These are phyloP conservation scores for Heterotilapia buettikoferi DNA, from an alignment of 2,113 vertebrate species.

Conservation along the genomic window DNA sequence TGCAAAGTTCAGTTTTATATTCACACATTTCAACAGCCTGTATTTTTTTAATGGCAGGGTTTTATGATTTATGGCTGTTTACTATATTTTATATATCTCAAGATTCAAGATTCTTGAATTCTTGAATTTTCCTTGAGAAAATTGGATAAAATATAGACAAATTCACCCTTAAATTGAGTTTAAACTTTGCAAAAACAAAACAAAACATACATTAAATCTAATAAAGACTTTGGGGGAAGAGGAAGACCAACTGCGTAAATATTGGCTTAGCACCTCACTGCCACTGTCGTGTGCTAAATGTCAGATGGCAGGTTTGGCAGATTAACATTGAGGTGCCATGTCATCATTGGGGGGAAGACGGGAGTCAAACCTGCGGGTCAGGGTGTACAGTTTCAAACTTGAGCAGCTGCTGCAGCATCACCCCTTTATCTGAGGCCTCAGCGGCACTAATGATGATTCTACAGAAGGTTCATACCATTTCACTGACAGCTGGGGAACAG, in stretches of 20 bases:
- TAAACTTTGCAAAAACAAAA: not conserved
- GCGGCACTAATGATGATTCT: not conserved
- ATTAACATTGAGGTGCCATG: conserved; percentile 28
- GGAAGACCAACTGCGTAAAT: not conserved
- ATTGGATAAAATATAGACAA: not conserved
- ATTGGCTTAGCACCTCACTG: not conserved
- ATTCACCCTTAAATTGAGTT: not conserved
- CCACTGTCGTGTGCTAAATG: conserved; percentile 3
- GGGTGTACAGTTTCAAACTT: conserved; percentile 14
- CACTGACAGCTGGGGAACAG: not conserved
- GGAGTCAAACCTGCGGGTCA: not conserved
- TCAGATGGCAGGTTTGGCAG: conserved; percentile 3
- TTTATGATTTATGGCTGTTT: not conserved
- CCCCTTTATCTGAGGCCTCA: not conserved
- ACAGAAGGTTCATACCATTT: not conserved
- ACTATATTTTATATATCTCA: not conserved
- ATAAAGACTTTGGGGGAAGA: not conserved
- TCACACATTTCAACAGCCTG: not conserved
- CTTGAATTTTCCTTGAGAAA: not conserved
- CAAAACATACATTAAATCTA: not conserved
- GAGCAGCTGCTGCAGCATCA: not conserved
- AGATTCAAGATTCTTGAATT: not conserved
- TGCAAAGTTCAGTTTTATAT: not conserved
- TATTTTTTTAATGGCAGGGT: not conserved
- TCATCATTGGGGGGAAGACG: not conserved